Base-by-base conservation (phyloP, 1,140 invertebrate genomes). In the Apis dorsata region DNA sequence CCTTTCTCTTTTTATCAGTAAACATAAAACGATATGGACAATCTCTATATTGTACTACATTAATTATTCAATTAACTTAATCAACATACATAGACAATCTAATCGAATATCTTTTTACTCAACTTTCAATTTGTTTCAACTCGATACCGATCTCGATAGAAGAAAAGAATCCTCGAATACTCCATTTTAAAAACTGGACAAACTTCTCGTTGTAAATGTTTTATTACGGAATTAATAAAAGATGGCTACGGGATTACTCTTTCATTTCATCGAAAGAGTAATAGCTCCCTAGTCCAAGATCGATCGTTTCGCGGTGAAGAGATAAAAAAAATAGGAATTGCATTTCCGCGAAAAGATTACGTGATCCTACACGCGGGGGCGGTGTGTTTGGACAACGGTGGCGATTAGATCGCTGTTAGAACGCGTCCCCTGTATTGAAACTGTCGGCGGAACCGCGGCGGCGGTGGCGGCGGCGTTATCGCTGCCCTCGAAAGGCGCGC, bases 401-500 rank as follows among this genome's bases (percentile, higher is more conserved):
- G 24, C 69, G 78, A 80, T 80, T 81, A 81, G 79, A 75, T 83
- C 84, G 87, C 86, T 83, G 89, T 90, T 90, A 90, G 89, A 90
- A 88, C 83, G 86, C 79, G 44, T 49, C 44, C 19, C 75, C 62
- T 70, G 75, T 73, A 62, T 71, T 86, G 75, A 57, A 75, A 81
- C 49, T 74, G 71, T 63, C 70, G 44, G 78, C 10, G 60, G 71
- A 65, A 66, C 63, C 79, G 70, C 70, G 51, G 21, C 72, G 59
- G 28, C 28, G 28, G 28, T 1, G 28, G 28, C 28, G 51, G 21
- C 72, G 59, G n/a, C 28, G 77, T 83, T 83, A 80, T 80, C 78
- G 78, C 24, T 1, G 49, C 3, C 66, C 34, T 71, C 15, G 72
- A 34, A 71, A 51, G 44, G 49, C 17, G 59, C 66, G 55, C 69